Evolutionary conservation across 2,888 invertebrate species (phyloP).

Genomic region (Coremacera marginata): DNA sequence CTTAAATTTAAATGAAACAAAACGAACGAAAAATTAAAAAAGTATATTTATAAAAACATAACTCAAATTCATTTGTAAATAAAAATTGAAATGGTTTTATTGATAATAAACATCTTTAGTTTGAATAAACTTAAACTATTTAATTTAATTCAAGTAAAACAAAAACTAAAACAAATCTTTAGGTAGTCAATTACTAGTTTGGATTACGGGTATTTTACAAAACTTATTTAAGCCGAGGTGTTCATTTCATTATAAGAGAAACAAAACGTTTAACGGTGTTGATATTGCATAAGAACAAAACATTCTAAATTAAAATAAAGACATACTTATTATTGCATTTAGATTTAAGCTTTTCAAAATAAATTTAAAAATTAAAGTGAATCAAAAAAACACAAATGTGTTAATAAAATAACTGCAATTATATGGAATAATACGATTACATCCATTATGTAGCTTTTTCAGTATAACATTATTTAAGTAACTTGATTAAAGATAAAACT

Average conservation of each 20-base stretch:
- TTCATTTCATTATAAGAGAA: background rate
- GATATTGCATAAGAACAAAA: too few relatives aligned
- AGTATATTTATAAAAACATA: conserved; percentile 5
- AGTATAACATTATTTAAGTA: conserved; percentile 6
- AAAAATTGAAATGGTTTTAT: conserved; percentile 24
- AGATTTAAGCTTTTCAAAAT: too few relatives aligned
- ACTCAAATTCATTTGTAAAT: conserved; percentile 22
- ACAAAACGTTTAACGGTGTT: background rate
- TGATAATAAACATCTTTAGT: conserved; percentile 24
- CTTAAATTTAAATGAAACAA: background rate
- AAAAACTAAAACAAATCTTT: conserved; percentile 17
- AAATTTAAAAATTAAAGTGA: too few relatives aligned
- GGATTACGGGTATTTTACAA: conserved; percentile 4
- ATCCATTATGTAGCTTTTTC: too few relatives aligned
- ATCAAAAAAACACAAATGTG: too few relatives aligned
- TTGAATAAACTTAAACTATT: conserved; percentile 21
- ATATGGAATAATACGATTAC: too few relatives aligned
- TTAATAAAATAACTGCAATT: background rate
- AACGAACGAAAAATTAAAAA: background rate
- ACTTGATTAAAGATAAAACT: conserved; percentile 11
- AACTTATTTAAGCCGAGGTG: background rate
- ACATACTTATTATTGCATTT: too few relatives aligned
- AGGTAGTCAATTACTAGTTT: conserved; percentile 24
- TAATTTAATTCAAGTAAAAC: conserved; percentile 21
- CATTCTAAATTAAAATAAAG: too few relatives aligned